These are phyloP conservation scores for Neopelma chrysocephalum DNA, from an alignment of 2,797 vertebrate genomes.

Conservation along the genomic window DNA sequence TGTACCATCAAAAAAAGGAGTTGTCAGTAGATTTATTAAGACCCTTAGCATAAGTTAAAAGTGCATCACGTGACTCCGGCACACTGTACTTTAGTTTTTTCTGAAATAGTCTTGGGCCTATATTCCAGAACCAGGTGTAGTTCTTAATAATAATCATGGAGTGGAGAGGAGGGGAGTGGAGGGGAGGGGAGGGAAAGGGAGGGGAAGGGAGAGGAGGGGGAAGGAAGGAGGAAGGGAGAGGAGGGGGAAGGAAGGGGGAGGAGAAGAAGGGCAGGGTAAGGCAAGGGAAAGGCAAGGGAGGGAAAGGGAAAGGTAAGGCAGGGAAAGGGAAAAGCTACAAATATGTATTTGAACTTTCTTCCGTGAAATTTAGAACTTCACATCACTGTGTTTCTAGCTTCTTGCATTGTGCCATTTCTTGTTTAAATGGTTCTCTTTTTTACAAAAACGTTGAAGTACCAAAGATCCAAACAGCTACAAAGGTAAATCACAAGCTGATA, in stretches of 20 bases:
- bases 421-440: background rate
- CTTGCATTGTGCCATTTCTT: background rate
- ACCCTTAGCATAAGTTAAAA: background rate
- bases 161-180: background rate
- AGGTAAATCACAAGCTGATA: background rate
- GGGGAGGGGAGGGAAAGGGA: accelerated
- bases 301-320: background rate
- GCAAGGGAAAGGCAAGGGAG: background rate
- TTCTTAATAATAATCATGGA: background rate
- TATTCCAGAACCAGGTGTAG: background rate
- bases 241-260: no score
- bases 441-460: background rate
- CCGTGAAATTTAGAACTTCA: background rate
- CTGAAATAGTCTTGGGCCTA: background rate
- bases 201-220: no score
- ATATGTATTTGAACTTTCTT: background rate
- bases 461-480: background rate
- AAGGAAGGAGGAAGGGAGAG: no score
- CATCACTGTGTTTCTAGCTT: background rate
- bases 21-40: background rate
- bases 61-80: background rate
- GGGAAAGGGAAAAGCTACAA: background rate
- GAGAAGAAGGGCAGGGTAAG: background rate
- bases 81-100: background rate
- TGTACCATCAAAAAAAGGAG: background rate